Conservation (phyloP, 2,797 vertebrate species). For the Margarornis squamiger region DNA sequence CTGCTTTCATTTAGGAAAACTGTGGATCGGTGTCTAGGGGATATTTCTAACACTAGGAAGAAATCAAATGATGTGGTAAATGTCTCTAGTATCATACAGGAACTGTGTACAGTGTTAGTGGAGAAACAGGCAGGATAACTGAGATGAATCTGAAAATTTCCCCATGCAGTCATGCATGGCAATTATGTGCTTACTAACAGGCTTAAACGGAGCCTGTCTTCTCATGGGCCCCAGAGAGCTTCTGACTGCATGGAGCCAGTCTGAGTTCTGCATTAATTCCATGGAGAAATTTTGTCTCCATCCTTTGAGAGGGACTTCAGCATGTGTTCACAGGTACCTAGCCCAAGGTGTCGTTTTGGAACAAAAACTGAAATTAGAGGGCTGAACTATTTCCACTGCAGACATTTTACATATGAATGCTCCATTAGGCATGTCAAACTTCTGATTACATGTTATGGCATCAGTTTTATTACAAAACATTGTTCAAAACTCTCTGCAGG, state of each 20-base stretch:
- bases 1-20: neutral
- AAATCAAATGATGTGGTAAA: neutral
- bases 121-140: neutral
- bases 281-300: neutral
- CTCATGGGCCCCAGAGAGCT: neutral
- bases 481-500: slow-evolving; percentile 27
- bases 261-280: neutral
- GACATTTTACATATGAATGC: slow-evolving; percentile 46
- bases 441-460: slow-evolving; percentile 9
- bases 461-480: slow-evolving; percentile 28
- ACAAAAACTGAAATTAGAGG: neutral
- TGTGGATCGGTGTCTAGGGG: neutral
- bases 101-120: neutral
- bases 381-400: neutral
- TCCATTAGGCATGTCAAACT: neutral
- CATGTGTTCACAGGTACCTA: neutral
- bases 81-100: neutral
- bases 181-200: neutral
- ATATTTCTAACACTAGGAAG: neutral
- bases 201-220: neutral
- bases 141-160: neutral
- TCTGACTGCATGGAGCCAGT: neutral
- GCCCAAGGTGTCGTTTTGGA: neutral
- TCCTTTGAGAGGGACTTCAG: neutral
- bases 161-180: neutral